phyloP scores from a whole-genome alignment of 2,888 invertebrate species.

The Hydropsyche betteni region DNA sequence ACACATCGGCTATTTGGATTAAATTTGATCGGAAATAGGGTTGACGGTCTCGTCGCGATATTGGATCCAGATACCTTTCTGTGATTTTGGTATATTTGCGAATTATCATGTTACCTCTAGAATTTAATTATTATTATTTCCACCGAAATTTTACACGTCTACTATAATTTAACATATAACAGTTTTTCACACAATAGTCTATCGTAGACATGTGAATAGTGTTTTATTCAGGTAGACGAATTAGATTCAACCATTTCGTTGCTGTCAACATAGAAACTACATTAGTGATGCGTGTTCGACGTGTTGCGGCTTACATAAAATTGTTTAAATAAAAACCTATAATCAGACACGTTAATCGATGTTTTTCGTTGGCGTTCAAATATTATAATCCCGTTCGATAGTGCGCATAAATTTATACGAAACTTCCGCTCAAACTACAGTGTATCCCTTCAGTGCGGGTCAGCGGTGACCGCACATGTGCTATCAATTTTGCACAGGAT shows the following conservation, averaged over 20 bases:
- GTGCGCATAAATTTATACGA: slow-evolving; percentile 8
- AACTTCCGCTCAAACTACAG: slow-evolving; percentile 23
- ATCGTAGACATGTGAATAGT: no score
- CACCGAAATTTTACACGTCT: no score
- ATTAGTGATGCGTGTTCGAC: neutral
- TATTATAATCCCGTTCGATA: no score
- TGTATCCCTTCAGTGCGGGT: slow-evolving; percentile 16
- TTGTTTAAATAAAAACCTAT: no score
- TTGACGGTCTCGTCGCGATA: slow-evolving; percentile 23
- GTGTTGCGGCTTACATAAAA: no score
- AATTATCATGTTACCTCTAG: slow-evolving; percentile 16
- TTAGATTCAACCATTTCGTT: neutral
- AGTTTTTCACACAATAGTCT: no score
- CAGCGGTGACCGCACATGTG: slow-evolving; percentile 22
- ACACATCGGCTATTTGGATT: slow-evolving; percentile 32
- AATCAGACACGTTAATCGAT: no score
- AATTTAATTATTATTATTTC: no score
- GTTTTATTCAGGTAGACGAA: no score
- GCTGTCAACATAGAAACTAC: neutral
- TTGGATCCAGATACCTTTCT: slow-evolving; percentile 15
- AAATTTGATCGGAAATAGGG: slow-evolving; percentile 32
- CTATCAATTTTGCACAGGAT: slow-evolving; percentile 32
- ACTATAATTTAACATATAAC: no score
- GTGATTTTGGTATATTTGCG: neutral
- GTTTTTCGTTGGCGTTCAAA: no score